Evolutionary conservation across 2,888 invertebrate genomes (phyloP).

Genomic region (Ormyrus labotus): DNA sequence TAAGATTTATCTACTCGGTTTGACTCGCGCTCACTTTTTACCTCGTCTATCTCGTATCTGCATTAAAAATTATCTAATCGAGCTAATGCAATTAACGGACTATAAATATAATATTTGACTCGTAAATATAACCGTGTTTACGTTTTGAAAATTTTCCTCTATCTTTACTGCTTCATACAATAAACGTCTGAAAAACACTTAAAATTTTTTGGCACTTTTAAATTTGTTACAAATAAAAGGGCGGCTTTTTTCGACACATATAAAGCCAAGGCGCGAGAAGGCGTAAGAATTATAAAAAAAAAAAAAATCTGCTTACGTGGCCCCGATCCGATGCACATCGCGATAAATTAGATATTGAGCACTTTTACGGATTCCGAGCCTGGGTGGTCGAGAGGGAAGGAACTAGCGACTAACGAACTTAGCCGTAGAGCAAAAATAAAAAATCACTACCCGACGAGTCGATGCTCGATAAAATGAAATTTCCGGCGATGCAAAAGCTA

Average conservation of each 20-base stretch:
- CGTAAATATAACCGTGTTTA: too few species aligned
- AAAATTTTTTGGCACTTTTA: too few species aligned
- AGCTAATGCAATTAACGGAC: too few species aligned
- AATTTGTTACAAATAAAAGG: too few species aligned
- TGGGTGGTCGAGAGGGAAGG: constrained; percentile 18
- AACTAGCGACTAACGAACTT: not conserved
- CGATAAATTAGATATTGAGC: constrained; percentile 27
- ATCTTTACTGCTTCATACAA: too few species aligned
- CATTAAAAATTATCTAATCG: too few species aligned
- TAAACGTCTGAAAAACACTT: too few species aligned
- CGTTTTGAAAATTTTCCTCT: too few species aligned
- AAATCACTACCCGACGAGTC: constrained; percentile 4
- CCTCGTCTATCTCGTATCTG: too few species aligned
- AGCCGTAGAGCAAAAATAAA: constrained; percentile 6
- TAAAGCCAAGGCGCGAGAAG: not conserved
- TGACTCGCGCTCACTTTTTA: too few species aligned
- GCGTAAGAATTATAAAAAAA: not conserved
- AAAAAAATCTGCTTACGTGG: constrained; percentile 4
- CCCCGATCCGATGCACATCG: constrained; percentile 21
- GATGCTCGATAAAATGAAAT: not conserved
- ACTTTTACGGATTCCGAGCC: constrained; percentile 17
- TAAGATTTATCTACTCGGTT: too few species aligned
- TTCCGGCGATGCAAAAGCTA: not conserved
- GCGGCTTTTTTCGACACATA: not conserved
- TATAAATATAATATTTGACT: too few species aligned